Conservation (phyloP, 2,113 vertebrate genomes). For the Entelurus aequoreus region DNA sequence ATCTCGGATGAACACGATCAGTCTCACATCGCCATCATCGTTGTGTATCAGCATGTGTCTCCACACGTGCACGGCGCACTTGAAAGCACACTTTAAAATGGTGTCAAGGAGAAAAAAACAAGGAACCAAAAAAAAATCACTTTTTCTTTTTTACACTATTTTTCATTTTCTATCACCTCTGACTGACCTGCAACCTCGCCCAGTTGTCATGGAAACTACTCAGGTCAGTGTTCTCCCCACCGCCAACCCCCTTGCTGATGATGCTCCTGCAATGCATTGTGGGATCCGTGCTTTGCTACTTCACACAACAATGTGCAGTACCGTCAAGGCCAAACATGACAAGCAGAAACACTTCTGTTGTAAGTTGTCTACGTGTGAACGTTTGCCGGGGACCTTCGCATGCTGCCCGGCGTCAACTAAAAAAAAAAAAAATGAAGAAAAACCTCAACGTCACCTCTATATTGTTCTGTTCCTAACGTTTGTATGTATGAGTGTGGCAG, state of each 20-base stretch:
- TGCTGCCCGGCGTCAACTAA: slow-evolving; percentile 51
- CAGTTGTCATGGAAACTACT: slow-evolving; percentile 68
- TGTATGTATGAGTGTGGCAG: slow-evolving; percentile 57
- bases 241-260: slow-evolving; percentile 32
- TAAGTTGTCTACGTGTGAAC: slow-evolving; percentile 64
- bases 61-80: slow-evolving; percentile 50
- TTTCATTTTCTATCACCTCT: slow-evolving; percentile 50
- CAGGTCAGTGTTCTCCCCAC: slow-evolving; percentile 66
- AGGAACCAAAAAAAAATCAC: slow-evolving; percentile 49
- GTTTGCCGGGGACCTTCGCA: slow-evolving; percentile 69
- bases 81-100: slow-evolving; percentile 52
- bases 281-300: slow-evolving; percentile 56
- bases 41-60: slow-evolving; percentile 48
- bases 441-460: slow-evolving; percentile 68
- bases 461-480: slow-evolving; percentile 69
- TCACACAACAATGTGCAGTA: slow-evolving; percentile 1
- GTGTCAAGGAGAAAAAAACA: slow-evolving; percentile 38
- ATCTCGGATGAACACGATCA: background rate
- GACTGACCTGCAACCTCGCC: slow-evolving; percentile 45
- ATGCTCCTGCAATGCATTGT: slow-evolving; percentile 66
- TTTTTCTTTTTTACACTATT: slow-evolving; percentile 20
- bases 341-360: slow-evolving; percentile 57
- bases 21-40: background rate
- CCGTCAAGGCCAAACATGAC: slow-evolving; percentile 41
- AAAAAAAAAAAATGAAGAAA: slow-evolving; percentile 21